These are phyloP conservation scores for Brenthis ino DNA, from an alignment of 2,888 invertebrate species.

Conservation along the genomic window DNA sequence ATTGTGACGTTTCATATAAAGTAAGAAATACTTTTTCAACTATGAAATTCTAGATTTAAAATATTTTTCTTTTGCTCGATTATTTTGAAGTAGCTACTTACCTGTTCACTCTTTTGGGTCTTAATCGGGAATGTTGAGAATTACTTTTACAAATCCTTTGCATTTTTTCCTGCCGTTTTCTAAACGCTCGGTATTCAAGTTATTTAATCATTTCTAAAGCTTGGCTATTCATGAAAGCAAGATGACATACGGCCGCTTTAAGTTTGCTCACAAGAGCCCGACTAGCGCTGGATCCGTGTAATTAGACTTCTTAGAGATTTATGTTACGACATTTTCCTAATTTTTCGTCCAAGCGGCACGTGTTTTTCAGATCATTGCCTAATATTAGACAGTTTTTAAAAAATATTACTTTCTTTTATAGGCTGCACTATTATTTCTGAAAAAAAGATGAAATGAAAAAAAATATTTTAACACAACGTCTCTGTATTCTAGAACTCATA, in stretches of 20 bases:
- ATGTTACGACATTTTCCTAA: slow-evolving; percentile 70
- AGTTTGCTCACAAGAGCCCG: slow-evolving; percentile 65
- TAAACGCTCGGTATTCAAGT: slow-evolving; percentile 49
- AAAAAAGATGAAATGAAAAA: too few relatives aligned
- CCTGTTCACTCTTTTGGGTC: slow-evolving; percentile 25
- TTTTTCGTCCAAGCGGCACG: slow-evolving; percentile 65
- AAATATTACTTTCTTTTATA: slow-evolving; percentile 13
- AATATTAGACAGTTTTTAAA: slow-evolving; percentile 28
- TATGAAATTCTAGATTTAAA: slow-evolving; percentile 43
- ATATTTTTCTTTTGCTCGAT: slow-evolving; percentile 31
- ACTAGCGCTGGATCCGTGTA: slow-evolving; percentile 70
- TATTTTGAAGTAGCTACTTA: slow-evolving; percentile 25
- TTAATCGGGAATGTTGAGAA: slow-evolving; percentile 24
- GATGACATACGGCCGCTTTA: slow-evolving; percentile 76
- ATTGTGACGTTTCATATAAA: slow-evolving; percentile 56
- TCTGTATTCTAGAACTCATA: too few relatives aligned
- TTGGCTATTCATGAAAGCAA: slow-evolving; percentile 72
- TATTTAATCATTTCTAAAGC: slow-evolving; percentile 58
- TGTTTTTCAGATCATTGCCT: slow-evolving; percentile 43
- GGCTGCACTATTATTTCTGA: neutral
- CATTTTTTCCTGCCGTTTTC: slow-evolving; percentile 41
- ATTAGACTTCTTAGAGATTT: slow-evolving; percentile 77
- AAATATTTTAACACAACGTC: too few relatives aligned
- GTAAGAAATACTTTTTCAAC: slow-evolving; percentile 52
- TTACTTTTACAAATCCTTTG: slow-evolving; percentile 25